Percentiles rank a stretch among this genome's conserved stretches.
Conservation (phyloP, 2,888 invertebrate genomes). For the Himalopsyche anomala region DNA sequence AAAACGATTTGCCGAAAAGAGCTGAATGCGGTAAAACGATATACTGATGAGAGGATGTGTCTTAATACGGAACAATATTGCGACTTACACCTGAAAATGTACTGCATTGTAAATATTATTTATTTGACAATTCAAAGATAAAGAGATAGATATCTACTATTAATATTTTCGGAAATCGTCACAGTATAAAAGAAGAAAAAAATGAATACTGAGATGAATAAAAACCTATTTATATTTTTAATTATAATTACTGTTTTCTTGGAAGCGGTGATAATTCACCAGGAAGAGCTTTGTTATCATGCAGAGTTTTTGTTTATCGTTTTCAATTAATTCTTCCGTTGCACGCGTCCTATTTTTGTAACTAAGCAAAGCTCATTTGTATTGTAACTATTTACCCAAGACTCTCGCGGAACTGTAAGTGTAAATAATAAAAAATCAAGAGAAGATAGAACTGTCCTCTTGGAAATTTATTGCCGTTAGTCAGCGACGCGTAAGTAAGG, state of each 20-base stretch:
- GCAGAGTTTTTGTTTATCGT: neutral
- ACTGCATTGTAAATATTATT: no score
- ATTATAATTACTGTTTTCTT: neutral
- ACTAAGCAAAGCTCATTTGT: neutral
- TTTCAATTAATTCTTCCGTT: slow-evolving; percentile 12
- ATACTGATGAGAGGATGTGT: no score
- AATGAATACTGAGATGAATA: no score
- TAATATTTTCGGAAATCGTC: no score
- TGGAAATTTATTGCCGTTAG: neutral
- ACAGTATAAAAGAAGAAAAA: no score
- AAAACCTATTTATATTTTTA: neutral
- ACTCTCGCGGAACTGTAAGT: neutral
- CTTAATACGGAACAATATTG: no score
- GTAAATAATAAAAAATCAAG: neutral
- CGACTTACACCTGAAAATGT: no score
- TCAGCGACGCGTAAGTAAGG: no score
- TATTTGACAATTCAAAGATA: no score
- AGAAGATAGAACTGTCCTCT: neutral
- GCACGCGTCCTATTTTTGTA: neutral
- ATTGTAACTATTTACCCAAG: neutral
- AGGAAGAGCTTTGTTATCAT: neutral
- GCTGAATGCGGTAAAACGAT: no score
- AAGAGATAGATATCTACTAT: no score
- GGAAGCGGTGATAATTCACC: neutral
- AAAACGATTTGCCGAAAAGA: no score